Evolutionary conservation across 1,140 invertebrate species (phyloP), one percentile per base, ranked within the genome.

Genomic region (Callitettix versicolor): DNA sequence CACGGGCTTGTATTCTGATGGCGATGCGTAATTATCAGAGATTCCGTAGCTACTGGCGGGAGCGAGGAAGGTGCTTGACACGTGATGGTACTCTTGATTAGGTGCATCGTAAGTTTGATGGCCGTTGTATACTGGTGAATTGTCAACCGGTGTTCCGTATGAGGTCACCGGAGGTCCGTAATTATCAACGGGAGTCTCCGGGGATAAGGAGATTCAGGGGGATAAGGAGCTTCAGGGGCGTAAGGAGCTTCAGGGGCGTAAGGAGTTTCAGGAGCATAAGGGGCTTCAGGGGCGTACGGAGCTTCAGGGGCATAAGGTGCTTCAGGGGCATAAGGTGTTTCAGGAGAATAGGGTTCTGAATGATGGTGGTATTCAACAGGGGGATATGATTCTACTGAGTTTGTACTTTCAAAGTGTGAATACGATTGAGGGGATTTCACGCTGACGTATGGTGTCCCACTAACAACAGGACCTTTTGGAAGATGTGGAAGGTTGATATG

Each of bases 361-460:
- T 4, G 3, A 30, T 3, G 26, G 3, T 30, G 26, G 9, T 4
- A 30, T 9, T 30, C 26, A 9, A 9, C 26, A 9, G 26, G 3
- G 9, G 26, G 26, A 9, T 3, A 30, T 30, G 26, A 30, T 30
- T 30, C 26, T 30, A 30, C 9, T 9, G 26, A 30, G 26, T 30
- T 30, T 30, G 26, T 30, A 4, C 3, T 4, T 30, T 26, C 14
- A 30, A 44, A 44, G 11, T 15, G 1, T n/a, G 26, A 20, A 3
- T 12, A 22, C 6, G 54, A 18, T 40, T 53, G 20, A 2, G 51
- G 51, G 2, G 30, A 3, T n/a, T 24, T 46, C 26, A 59, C 44
- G 21, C 48, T 56, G 15, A 60, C 52, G 47, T 60, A 60, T 1
- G 50, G 21, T 30, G 26, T 30, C 9, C 26, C 26, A 9, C 26